These are phyloP conservation scores for Matsumyia berberina DNA, from an alignment of 2,888 invertebrate genomes.

Conservation along the genomic window DNA sequence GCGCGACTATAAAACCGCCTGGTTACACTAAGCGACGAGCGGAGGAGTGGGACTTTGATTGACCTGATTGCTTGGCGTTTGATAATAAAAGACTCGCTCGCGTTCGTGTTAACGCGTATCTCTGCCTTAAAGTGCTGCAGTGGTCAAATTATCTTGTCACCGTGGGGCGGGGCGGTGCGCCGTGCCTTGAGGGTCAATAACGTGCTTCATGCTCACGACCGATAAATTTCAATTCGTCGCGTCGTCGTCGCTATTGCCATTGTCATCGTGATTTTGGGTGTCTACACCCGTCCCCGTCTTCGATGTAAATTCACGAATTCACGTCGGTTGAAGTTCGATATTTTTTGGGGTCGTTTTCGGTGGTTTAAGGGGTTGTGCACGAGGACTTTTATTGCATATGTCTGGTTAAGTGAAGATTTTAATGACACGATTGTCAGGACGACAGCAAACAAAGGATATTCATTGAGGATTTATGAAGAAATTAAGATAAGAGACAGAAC, in stretches of 20 bases:
- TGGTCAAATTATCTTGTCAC: conserved; percentile 52
- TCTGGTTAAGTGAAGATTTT: conserved; percentile 42
- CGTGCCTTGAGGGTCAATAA: conserved; percentile 35
- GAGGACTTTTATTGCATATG: conserved; percentile 47
- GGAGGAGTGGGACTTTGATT: conserved; percentile 18
- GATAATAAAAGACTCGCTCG: conserved; percentile 16
- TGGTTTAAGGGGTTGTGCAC: neutral
- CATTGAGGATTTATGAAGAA: conserved; percentile 47
- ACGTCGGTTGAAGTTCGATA: conserved; percentile 5
- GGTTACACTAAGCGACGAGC: neutral
- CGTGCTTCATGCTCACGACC: conserved; percentile 48
- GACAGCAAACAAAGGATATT: conserved; percentile 59
- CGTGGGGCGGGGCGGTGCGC: neutral
- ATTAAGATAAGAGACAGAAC: conserved; percentile 44
- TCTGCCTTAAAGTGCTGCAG: conserved; percentile 12
- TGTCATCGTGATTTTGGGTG: conserved; percentile 34
- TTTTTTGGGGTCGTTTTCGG: conserved; percentile 46
- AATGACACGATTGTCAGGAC: conserved; percentile 55
- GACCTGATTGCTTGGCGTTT: conserved; percentile 35
- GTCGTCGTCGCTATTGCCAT: conserved; percentile 33
- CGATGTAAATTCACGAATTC: conserved; percentile 43
- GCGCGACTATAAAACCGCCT: conserved; percentile 24
- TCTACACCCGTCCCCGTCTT: neutral
- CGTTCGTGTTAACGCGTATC: conserved; percentile 17
- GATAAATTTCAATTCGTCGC: conserved; percentile 64